A percentile compares a stretch with the other conserved stretches of the same genome.
phyloP scores from a whole-genome alignment of 2,113 vertebrate genomes.

The Peromyscus maniculatus region DNA sequence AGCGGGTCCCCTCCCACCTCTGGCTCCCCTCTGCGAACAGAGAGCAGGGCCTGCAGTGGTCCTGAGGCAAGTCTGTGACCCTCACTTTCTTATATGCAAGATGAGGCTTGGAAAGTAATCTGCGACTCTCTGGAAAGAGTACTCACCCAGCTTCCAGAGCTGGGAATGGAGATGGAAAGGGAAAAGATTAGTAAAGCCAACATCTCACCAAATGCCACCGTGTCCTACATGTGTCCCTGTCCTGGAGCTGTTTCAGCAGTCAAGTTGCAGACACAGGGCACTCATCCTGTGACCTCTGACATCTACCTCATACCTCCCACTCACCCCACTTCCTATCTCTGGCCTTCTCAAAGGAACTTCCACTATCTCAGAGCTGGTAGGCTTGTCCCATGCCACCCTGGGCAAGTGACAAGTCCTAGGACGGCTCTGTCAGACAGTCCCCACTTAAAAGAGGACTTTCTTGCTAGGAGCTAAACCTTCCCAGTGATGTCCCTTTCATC shows the following conservation, averaged over 20 bases:
- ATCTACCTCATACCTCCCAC: neutral
- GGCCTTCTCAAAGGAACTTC: neutral
- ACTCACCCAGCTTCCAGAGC: neutral
- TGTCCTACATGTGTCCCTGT: neutral
- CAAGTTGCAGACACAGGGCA: neutral
- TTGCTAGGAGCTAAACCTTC: neutral
- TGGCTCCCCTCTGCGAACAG: neutral
- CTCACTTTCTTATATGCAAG: conserved; percentile 36
- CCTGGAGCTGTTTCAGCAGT: neutral
- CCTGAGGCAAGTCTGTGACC: neutral
- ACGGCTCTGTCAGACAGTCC: neutral
- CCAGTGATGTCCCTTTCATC: neutral
- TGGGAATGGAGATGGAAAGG: neutral
- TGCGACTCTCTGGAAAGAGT: neutral
- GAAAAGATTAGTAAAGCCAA: neutral
- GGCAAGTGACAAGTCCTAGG: neutral
- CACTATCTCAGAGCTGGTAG: neutral
- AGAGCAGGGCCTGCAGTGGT: neutral
- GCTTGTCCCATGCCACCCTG: neutral
- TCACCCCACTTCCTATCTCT: neutral
- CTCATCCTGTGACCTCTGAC: neutral
- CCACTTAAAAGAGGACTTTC: neutral
- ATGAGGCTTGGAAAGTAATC: neutral
- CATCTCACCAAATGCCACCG: neutral
- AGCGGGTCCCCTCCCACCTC: neutral